A percentile compares a stretch with the other conserved stretches of the same genome.
Evolutionary conservation across 2,888 invertebrate species (phyloP).

Genomic region (Molanna angustata): DNA sequence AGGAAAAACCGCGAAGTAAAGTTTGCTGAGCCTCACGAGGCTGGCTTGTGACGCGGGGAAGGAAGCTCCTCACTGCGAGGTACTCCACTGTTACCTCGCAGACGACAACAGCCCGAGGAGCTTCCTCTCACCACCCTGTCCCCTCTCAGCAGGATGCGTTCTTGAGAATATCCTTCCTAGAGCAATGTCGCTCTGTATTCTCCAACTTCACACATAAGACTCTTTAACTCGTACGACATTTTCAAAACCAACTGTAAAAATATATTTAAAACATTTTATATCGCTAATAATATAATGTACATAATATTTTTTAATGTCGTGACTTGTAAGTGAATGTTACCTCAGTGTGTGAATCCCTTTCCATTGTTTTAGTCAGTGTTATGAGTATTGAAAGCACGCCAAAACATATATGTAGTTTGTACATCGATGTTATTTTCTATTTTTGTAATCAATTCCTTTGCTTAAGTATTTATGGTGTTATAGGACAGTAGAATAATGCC

Average conservation of each 20-base stretch:
- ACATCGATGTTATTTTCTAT: slow-evolving; percentile 10
- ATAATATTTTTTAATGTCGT: slow-evolving; percentile 1
- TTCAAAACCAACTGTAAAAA: too few relatives aligned
- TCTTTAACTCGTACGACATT: too few relatives aligned
- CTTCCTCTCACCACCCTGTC: slow-evolving; percentile 45
- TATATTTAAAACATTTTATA: too few relatives aligned
- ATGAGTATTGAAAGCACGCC: slow-evolving; percentile 11
- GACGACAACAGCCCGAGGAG: slow-evolving; percentile 50
- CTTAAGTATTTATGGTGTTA: too few relatives aligned
- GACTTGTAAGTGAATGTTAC: neutral
- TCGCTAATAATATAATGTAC: too few relatives aligned
- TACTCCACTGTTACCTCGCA: slow-evolving; percentile 39
- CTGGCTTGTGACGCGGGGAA: slow-evolving; percentile 54
- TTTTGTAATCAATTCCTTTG: slow-evolving; percentile 6
- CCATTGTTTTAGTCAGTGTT: slow-evolving; percentile 5
- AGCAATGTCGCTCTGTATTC: too few relatives aligned
- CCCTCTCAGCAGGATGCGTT: neutral
- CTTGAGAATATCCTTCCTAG: neutral
- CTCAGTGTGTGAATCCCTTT: slow-evolving; percentile 1
- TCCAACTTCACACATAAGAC: too few relatives aligned
- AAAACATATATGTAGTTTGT: slow-evolving; percentile 3
- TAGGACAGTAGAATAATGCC: too few relatives aligned
- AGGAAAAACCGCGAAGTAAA: slow-evolving; percentile 54
- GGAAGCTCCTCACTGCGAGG: slow-evolving; percentile 46
- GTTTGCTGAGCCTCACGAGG: slow-evolving; percentile 45